Conservation (phyloP, 2,888 invertebrate genomes). For the Ectropis crepuscularia region DNA sequence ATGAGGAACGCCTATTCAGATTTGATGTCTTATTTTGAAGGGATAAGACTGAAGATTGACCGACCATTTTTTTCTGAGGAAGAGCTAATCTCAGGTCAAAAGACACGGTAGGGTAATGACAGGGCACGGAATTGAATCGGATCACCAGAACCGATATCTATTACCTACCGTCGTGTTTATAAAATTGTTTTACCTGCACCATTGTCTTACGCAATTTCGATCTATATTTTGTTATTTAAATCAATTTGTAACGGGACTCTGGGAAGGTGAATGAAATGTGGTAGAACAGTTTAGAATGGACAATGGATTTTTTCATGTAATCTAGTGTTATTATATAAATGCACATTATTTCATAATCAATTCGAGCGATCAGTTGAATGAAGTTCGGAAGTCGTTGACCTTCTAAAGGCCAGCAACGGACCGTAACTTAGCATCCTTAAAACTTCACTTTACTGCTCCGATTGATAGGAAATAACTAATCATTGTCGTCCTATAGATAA, state of each 20-base stretch:
- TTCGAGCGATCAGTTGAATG: slow-evolving; percentile 42
- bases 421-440: slow-evolving; percentile 56
- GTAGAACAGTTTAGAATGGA: slow-evolving; percentile 37
- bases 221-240: slow-evolving; percentile 49
- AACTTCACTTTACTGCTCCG: slow-evolving; percentile 37
- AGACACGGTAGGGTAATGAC: slow-evolving; percentile 76
- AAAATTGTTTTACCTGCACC: slow-evolving; percentile 62
- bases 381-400: slow-evolving; percentile 61
- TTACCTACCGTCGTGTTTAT: slow-evolving; percentile 49
- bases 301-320: slow-evolving; percentile 20
- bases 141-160: slow-evolving; percentile 64
- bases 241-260: slow-evolving; percentile 45
- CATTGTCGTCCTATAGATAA: slow-evolving; percentile 1
- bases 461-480: slow-evolving; percentile 29
- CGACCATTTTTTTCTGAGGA: slow-evolving; percentile 23
- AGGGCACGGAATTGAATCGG: slow-evolving; percentile 63
- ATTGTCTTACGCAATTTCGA: slow-evolving; percentile 61
- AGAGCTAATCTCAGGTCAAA: slow-evolving; percentile 67
- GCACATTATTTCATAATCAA: slow-evolving; percentile 37
- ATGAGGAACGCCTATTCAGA: slow-evolving; percentile 12
- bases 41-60: slow-evolving; percentile 30
- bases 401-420: slow-evolving; percentile 46
- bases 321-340: slow-evolving; percentile 31
- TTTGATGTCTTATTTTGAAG: slow-evolving; percentile 19
- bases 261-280: slow-evolving; percentile 49